Conservation (phyloP, 1,140 invertebrate species). For the Macrotrachela quadricornifera region DNA sequence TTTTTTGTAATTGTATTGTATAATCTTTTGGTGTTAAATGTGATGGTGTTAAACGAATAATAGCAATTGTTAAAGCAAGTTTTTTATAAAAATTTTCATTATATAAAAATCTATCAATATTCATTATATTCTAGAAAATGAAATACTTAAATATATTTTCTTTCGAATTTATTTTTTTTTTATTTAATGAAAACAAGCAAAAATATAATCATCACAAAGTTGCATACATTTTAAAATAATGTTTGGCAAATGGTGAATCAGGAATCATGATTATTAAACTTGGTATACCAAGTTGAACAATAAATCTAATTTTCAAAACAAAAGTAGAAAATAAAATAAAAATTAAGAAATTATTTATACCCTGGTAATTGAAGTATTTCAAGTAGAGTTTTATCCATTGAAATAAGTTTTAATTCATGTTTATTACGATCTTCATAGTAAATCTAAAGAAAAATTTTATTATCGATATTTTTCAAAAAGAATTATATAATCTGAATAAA, state of each 20-base stretch:
- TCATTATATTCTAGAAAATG: no score
- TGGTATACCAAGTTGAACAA: slow-evolving; percentile 33
- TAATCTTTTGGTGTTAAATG: no score
- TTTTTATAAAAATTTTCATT: no score
- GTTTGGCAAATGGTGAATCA: slow-evolving; percentile 15
- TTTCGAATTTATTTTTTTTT: no score
- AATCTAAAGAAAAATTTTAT: slow-evolving; percentile 34
- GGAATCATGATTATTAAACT: slow-evolving; percentile 33
- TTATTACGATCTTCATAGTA: slow-evolving; percentile 54
- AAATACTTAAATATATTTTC: no score
- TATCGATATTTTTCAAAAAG: no score
- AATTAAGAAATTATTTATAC: slow-evolving; percentile 22
- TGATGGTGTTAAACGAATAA: no score
- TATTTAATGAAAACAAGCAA: no score
- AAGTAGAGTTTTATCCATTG: slow-evolving; percentile 37
- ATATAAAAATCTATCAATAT: no score
- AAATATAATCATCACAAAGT: no score
- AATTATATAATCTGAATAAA: background rate
- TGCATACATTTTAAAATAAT: slow-evolving; percentile 1
- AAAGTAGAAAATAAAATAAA: background rate
- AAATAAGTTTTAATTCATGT: slow-evolving; percentile 40
- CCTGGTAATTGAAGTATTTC: slow-evolving; percentile 41
- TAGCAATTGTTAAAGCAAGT: no score
- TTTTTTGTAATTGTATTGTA: no score
- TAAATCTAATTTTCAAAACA: slow-evolving; percentile 30